Evolutionary conservation across 2,888 invertebrate species (phyloP), one percentile per base, ranked within the genome.

Genomic region (Vanessa cardui): DNA sequence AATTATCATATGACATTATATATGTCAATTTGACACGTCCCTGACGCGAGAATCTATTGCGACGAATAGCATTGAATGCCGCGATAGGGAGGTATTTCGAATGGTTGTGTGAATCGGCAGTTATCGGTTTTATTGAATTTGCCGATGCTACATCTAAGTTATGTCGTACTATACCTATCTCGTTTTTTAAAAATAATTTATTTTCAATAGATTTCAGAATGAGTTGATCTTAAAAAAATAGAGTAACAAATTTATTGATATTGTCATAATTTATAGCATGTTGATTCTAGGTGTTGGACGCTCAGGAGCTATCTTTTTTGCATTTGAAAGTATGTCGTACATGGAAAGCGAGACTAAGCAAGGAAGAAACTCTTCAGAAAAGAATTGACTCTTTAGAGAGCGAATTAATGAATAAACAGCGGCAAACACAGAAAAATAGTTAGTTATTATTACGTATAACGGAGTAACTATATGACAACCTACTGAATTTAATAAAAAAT

Each of bases 241-340:
- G 1, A n/a, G 15, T 46, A n/a, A n/a, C 6, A 46, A 46, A 6
- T n/a, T n/a, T 6, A 58, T 58, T 45, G 31, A 26, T 16, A 33
- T 47, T 4, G 20, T 58, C 20, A 12, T n/a, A 31, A 39, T 39
- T 12, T 39, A 12, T 39, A 39, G 12, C 39, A 39, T 47, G 26
- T n/a, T n/a, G 59, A 56, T 74, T 80, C 65, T 76, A 94, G 93
- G 78, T 80, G 8, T 80, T 94, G 59, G 87, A 90, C 60, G 86
- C 89, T 20, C 92, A 94, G 77, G 94, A 94, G 74, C 76, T 94
- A n/a, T 92, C 93, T 21, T 90, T 92, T 72, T 81, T 94, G 20
- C 94, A 94, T 74, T 78, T 90, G 0, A 94, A 93, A 84, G 90
- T 94, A 46, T 93, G 93, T 75, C 91, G 92, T 7, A 90, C 88